Evolutionary conservation across 1,140 invertebrate species (phyloP).

Genomic region (Papilio polytes): DNA sequence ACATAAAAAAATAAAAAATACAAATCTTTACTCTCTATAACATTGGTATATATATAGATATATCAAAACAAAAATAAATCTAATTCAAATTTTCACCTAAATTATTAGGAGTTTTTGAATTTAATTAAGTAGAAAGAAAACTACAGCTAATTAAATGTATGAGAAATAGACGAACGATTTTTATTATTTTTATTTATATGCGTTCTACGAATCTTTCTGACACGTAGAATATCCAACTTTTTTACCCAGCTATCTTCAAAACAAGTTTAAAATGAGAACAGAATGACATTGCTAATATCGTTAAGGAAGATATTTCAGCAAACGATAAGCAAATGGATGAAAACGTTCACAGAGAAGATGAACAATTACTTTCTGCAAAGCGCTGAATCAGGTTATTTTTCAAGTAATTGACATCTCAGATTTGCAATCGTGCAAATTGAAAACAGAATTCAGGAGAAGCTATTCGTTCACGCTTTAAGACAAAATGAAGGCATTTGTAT

Average conservation of each 20-base stretch:
- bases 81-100: background rate
- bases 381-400: slow-evolving; percentile 33
- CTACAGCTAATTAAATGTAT: background rate
- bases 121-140: background rate
- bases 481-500: background rate
- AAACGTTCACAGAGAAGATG: slow-evolving; percentile 25
- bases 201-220: too few species aligned
- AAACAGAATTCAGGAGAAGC: slow-evolving; percentile 14
- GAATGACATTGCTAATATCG: slow-evolving; percentile 14
- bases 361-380: slow-evolving; percentile 32
- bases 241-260: background rate
- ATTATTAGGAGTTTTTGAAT: background rate
- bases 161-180: too few species aligned
- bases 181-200: too few species aligned
- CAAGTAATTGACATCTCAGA: slow-evolving; percentile 35
- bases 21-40: too few species aligned
- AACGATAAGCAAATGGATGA: slow-evolving; percentile 27
- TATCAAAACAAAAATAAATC: too few species aligned
- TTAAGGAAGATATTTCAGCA: background rate
- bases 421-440: slow-evolving; percentile 38
- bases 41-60: too few species aligned
- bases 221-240: background rate
- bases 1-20: too few species aligned
- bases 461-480: slow-evolving; percentile 8
- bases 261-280: background rate